Evolutionary conservation across 2,888 invertebrate genomes (phyloP), one percentile per base, ranked within the genome.

Genomic region (Ochropleura plecta): DNA sequence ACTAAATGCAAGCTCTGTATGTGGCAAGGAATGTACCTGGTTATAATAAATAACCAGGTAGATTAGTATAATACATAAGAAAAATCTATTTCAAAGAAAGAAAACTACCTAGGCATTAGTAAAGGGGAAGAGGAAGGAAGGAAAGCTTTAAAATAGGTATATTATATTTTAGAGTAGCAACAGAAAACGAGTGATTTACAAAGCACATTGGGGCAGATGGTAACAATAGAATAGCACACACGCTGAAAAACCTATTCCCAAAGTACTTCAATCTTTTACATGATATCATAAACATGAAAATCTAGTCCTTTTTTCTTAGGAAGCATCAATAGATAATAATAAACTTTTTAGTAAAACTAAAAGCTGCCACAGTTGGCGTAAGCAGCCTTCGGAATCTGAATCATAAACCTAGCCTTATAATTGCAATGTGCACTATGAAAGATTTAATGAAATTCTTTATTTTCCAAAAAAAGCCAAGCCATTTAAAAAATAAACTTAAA

Each of bases 131-230:
- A n/a, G 55, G n/a, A 18, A 30, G 30, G 30, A 30, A 30, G 30
- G 40, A 73, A 44, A 81, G 55, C 20, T 48, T 66, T 81, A 63
- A 81, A 81, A 49, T 42, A 30, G 30, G 30, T 30, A 42, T 67
- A 0, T 63, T 76, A 46, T 67, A 55, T 51, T 76, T 81, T 62
- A 67, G 30, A 78, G 64, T 65, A 69, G 49, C 7, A 78, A 63
- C 65, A 60, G 46, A 18, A 69, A 79, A 65, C 40, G 0, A n/a
- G 12, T 78, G 78, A 71, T 71, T 79, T 83, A 67, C 44, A 82
- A 30, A 63, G 40, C 65, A 60, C 46, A 82, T 60, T 60, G 20
- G 70, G 55, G 55, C 60, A 70, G 30, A 77, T 77, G 77, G 70
- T 60, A 62, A 81, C 65, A 75, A 62, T 75, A 66, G 62, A 81